Base-by-base conservation (phyloP, 2,888 invertebrate species). In the Lasioglossum lativentre region DNA sequence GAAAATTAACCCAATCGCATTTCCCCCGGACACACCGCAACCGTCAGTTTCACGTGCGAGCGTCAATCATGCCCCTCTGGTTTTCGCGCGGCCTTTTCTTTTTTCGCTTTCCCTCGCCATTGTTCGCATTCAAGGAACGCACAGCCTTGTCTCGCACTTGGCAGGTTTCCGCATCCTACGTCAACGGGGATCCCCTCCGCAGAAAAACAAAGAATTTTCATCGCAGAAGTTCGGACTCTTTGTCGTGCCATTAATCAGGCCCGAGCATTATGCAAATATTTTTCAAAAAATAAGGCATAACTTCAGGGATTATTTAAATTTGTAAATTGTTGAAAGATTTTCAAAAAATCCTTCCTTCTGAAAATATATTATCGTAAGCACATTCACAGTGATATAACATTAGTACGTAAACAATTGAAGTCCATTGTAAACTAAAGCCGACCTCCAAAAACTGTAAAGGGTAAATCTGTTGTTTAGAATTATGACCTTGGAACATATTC, bases 1-100 rank as follows among this genome's bases (percentile, higher is more conserved):
- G 71, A 72, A 72, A 80, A 80, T 78, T 59, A 34, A 78, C 16
- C 68, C 59, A 27, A 78, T 78, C 78, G 27, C 59, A 59, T 78
- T 80, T 78, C 59, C 38, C 40, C 23, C 71, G 71, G 47, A 30
- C 71, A 19, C 40, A 52, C 40, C 34, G 72, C 47, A 72, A 66
- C 38, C 8, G 59, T 47, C 81, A 79, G 38, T 70, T 70, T 63
- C 63, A 66, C 80, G 71, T 40, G 47, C 63, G 40, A 34, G 16
- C 47, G 80, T 81, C 80, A 80, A 71, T 81, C 72, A 66, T 66
- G 14, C 27, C 4, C 6, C 3, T n/a, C n/a, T 2, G 47, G 47
- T 30, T 42, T 59, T 45, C 59, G 10, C 59, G 19, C 71, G 38
- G 45, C 4, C 19, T 45, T 78, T 70, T 42, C 77, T 68, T 23